Evolutionary conservation across 2,797 vertebrate genomes (phyloP).

Genomic region (Pachyuromys duprasi): DNA sequence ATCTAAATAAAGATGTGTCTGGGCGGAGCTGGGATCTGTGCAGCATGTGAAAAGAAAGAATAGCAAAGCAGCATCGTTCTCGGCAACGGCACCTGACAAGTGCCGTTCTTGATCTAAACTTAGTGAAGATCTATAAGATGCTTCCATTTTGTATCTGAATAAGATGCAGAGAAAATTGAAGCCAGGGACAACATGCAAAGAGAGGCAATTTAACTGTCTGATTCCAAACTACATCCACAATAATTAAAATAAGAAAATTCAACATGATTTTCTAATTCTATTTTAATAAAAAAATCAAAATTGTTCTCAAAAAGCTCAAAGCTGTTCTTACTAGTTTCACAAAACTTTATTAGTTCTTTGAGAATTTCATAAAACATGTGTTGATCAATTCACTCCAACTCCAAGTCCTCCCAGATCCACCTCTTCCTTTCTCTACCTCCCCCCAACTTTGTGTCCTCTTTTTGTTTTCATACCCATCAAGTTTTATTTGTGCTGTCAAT

Average conservation of each 20-base stretch:
- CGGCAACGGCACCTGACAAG: background rate
- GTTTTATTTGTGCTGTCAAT: background rate
- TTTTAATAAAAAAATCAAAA: background rate
- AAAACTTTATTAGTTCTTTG: background rate
- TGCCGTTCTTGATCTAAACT: too few species aligned
- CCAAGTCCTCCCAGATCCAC: background rate
- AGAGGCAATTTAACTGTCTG: background rate
- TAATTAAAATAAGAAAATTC: constrained; percentile 45
- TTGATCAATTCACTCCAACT: background rate
- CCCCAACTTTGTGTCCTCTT: background rate
- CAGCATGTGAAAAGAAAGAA: constrained; percentile 4
- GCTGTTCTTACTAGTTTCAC: background rate
- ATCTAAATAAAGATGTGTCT: constrained; percentile 40
- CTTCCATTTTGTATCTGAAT: constrained; percentile 17
- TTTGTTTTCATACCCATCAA: background rate
- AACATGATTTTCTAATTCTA: background rate
- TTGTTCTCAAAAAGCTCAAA: constrained; percentile 6
- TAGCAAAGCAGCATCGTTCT: background rate
- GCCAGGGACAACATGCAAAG: background rate
- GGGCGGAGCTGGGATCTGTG: background rate
- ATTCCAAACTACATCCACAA: constrained; percentile 3
- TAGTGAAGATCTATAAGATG: background rate
- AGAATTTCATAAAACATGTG: background rate
- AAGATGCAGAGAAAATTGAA: constrained; percentile 22
- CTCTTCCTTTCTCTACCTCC: background rate